phyloP scores from a whole-genome alignment of 2,888 invertebrate genomes.

The Xestoiulus laeticollis region DNA sequence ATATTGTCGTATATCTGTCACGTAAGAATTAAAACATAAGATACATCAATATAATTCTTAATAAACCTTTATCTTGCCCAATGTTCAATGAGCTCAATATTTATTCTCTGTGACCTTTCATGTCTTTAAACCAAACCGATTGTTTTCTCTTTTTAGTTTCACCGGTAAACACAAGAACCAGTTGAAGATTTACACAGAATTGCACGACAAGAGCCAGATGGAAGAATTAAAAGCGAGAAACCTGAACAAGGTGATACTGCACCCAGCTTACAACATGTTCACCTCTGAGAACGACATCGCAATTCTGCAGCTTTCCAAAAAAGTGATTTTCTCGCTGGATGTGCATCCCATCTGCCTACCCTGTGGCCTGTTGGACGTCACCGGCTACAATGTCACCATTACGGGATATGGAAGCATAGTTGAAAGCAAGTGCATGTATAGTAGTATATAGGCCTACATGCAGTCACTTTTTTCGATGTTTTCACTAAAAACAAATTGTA shows the following conservation, averaged over 20 bases:
- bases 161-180: conserved; percentile 23
- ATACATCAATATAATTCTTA: too few relatives aligned
- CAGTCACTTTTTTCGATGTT: background rate
- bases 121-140: too few relatives aligned
- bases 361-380: conserved; percentile 46
- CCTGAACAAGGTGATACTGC: conserved; percentile 5
- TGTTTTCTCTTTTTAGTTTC: conserved; percentile 36
- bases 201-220: conserved; percentile 45
- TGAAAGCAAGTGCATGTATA: conserved; percentile 39
- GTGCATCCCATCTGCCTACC: conserved; percentile 51
- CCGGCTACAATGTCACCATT: conserved; percentile 44
- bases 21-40: too few relatives aligned
- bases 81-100: too few relatives aligned
- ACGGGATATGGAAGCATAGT: conserved; percentile 45
- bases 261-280: conserved; percentile 49
- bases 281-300: conserved; percentile 53
- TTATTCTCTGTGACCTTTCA: too few relatives aligned
- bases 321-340: conserved; percentile 42
- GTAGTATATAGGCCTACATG: background rate
- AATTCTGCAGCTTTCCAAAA: conserved; percentile 32
- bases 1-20: too few relatives aligned
- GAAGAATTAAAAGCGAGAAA: background rate
- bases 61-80: too few relatives aligned
- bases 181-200: background rate
- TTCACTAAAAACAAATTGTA: background rate